Percentiles rank a stretch among this genome's conserved stretches.
phyloP scores from a whole-genome alignment of 2,888 invertebrate species.

The Drosophila setosimentum region DNA sequence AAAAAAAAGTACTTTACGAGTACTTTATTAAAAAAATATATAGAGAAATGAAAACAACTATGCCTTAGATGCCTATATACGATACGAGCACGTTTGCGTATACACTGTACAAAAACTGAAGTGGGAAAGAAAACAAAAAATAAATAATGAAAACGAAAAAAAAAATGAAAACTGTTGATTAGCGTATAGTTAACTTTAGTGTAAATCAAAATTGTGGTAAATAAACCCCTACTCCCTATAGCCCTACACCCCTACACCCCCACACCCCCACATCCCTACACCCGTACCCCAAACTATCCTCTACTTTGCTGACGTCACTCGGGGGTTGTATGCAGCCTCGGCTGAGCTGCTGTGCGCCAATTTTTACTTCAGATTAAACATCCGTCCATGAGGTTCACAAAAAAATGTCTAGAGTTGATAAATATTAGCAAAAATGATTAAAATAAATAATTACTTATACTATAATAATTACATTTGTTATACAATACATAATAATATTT shows the following conservation, averaged over 20 bases:
- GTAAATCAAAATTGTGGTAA: slow-evolving; percentile 54
- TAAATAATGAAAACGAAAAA: slow-evolving; percentile 11
- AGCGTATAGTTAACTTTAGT: slow-evolving; percentile 74
- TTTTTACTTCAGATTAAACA: slow-evolving; percentile 78
- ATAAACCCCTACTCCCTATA: slow-evolving; percentile 15
- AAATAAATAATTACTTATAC: neutral
- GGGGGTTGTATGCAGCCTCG: slow-evolving; percentile 76
- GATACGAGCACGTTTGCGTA: slow-evolving; percentile 69
- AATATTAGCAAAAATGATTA: slow-evolving; percentile 21
- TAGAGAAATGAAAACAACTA: slow-evolving; percentile 52
- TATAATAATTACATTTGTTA: slow-evolving; percentile 23
- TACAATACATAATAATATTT: slow-evolving; percentile 19
- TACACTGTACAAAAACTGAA: slow-evolving; percentile 66
- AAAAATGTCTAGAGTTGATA: slow-evolving; percentile 46
- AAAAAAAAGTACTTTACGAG: slow-evolving; percentile 23
- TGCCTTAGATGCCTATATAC: slow-evolving; percentile 79
- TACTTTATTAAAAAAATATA: slow-evolving; percentile 55
- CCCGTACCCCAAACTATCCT: neutral
- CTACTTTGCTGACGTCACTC: slow-evolving; percentile 65
- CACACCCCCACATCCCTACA: neutral
- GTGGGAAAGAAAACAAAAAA: neutral
- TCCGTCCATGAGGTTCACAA: slow-evolving; percentile 79
- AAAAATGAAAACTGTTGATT: slow-evolving; percentile 58
- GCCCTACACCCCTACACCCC: neutral
- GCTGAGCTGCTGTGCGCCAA: slow-evolving; percentile 71